A percentile compares a stretch with the other conserved stretches of the same genome.
phyloP scores from a whole-genome alignment of 2,113 vertebrate species.

The Sardina pilchardus region DNA sequence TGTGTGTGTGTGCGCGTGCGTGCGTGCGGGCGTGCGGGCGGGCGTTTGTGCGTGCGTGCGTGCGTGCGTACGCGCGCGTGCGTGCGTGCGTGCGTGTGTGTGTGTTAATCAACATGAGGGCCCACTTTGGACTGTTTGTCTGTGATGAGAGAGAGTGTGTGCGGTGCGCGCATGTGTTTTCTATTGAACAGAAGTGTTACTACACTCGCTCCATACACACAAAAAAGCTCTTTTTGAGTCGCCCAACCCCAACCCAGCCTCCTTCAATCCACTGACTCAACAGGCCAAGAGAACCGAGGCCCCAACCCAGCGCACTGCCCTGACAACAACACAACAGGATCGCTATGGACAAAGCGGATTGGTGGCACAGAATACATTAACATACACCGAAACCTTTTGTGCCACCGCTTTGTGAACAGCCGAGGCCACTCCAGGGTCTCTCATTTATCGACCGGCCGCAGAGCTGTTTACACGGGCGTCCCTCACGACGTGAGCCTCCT shows the following conservation, averaged over 20 bases:
- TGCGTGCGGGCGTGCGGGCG: neutral
- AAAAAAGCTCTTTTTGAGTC: slow-evolving; percentile 55
- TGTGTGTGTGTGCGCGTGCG: neutral
- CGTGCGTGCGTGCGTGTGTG: neutral
- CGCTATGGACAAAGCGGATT: slow-evolving; percentile 54
- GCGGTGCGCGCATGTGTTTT: slow-evolving; percentile 35
- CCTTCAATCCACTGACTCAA: neutral
- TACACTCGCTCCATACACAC: slow-evolving; percentile 45
- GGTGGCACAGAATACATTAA: slow-evolving; percentile 68
- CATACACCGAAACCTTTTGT: slow-evolving; percentile 55
- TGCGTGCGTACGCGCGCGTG: neutral
- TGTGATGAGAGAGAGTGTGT: slow-evolving; percentile 8
- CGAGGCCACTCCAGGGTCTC: slow-evolving; percentile 51
- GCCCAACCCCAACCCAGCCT: too few relatives aligned
- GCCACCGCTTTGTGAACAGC: slow-evolving; percentile 45
- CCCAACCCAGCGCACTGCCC: slow-evolving; percentile 55
- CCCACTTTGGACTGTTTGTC: neutral
- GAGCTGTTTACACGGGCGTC: slow-evolving; percentile 55
- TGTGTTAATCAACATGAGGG: neutral
- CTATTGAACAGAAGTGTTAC: neutral
- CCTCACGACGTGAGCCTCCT: slow-evolving; percentile 51
- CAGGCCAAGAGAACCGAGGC: neutral
- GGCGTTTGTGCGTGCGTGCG: neutral
- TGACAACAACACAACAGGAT: slow-evolving; percentile 56
- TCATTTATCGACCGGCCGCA: slow-evolving; percentile 54